Conservation (phyloP, 2,797 vertebrate species). For the Melopsittacus undulatus region DNA sequence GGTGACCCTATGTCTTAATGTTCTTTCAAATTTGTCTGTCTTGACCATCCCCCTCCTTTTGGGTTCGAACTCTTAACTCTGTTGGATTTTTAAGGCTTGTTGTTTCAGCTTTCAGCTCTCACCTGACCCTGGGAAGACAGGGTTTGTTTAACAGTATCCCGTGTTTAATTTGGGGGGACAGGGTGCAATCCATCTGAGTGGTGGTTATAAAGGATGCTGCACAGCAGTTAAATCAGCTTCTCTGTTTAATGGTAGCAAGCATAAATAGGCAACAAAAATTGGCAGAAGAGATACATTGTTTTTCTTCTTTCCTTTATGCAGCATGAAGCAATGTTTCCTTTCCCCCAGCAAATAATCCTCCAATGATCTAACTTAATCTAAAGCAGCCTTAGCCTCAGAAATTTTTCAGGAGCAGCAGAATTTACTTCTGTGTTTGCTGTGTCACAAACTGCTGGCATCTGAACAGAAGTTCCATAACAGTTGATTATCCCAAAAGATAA, state of each 20-base stretch:
- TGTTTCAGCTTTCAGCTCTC: neutral
- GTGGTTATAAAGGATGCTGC: neutral
- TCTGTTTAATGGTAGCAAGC: neutral
- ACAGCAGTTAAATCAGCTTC: neutral
- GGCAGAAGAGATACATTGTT: neutral
- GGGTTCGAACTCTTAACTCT: neutral
- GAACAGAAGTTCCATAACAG: neutral
- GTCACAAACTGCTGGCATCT: neutral
- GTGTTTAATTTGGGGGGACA: neutral
- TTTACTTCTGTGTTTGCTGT: neutral
- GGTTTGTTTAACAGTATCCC: neutral
- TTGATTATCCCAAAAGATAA: neutral
- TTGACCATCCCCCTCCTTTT: neutral
- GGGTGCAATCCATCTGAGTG: neutral
- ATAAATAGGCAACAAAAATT: neutral
- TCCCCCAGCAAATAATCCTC: neutral
- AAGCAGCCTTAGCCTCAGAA: neutral
- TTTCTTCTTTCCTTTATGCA: neutral
- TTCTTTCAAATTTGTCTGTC: neutral
- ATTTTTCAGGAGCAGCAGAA: neutral
- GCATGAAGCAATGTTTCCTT: neutral
- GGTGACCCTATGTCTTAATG: constrained; percentile 69
- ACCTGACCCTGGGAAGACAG: neutral
- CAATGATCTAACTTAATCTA: neutral
- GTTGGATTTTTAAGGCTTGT: neutral